Base-by-base conservation (phyloP, 1,140 invertebrate genomes). In the Hycleus phaleratus region DNA sequence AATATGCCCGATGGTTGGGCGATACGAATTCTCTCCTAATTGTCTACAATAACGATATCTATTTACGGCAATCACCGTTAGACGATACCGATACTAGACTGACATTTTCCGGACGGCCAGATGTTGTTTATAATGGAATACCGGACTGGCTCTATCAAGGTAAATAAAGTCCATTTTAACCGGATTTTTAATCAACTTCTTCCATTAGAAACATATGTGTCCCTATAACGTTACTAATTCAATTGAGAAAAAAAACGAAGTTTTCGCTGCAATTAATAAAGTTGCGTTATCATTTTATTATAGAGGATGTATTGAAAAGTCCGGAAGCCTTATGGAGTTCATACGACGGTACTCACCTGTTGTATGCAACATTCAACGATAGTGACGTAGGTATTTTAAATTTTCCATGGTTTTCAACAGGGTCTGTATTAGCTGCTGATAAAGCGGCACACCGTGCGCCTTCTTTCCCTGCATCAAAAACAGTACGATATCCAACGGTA, bases 111-210 rank as follows among this genome's bases (percentile, higher is more conserved):
- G 90, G 91, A 0, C 67, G 80, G 42, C 82, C 86, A 3, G 88
- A 86, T 26, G 70, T 84, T 25, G 79, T 94, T 43, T 95, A 90
- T 76, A 95, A 96, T 75, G 93, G 93, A 24, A 82, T 96, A 24
- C 90, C 93, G 1, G 93, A 96, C 74, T 97, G 91, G 91, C 73
- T 95, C 2, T 96, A 97, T 76, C 92, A 95, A 82, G 89, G 89
- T 91, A 76, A 65, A 5, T 4, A 42, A 42, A 42, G 10, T 11
- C 11, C 9, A 42, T 18, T 18, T 18, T 18, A 18, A 18, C 18
- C 18, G 18, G 18, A 18, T 18, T 18, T 18, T 18, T 18, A 18
- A 18, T 18, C 18, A 18, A 18, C 18, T 18, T 18, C 18, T 18
- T 12, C 18, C 18, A 18, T 18, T 18, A 18, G 18, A 18, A 18